Evolutionary conservation across 2,113 vertebrate genomes (phyloP), one percentile per base, ranked within the genome.

Genomic region (Parotia lawesii): DNA sequence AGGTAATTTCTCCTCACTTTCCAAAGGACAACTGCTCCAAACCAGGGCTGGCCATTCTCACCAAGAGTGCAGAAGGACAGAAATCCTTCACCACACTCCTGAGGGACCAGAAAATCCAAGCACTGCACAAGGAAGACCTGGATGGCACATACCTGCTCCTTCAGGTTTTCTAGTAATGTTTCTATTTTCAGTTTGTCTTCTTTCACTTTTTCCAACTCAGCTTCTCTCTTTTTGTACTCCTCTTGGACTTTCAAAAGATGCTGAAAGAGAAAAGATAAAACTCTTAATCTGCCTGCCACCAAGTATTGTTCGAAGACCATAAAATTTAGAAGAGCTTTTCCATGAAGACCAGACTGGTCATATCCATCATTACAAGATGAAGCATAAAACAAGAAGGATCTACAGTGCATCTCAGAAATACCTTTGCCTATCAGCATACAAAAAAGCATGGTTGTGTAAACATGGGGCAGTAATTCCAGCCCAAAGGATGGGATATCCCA

Each of bases 211-310:
- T 99, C 98, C 80, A 99, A 96, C 94, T 99, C 99, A 11, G 94
- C 95, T 90, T 99, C 99, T 92, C 98, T 98, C 95, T 98, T 98
- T 85, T 99, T 99, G 94, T 98, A 98, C 58, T 99, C 99, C 15
- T 99, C 99, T 86, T 99, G 98, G 89, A 99, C 98, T 97, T 99
- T 99, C 86, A 99, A 95, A 74, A 99, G 98, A 97, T 99, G 99
- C 99, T 99, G 95, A 20, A 97, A 94, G 75, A 93, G 76, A 96
- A 96, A 57, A 91, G 84, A 37, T 11, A 45, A 51, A 90, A 71
- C 8, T 51, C 45, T 50, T 47, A 44, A 37, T 20, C 24, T 77
- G 60, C 33, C 53, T 85, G 82, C 58, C 50, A 69, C 28, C 29
- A 67, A n/a, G 28, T 47, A 2, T 5, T 45, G 6, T 54, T 77